Percentiles rank a stretch among this genome's conserved stretches.
These are phyloP conservation scores for Drosophila mercatorum DNA, from an alignment of 2,888 invertebrate genomes.

Conservation along the genomic window DNA sequence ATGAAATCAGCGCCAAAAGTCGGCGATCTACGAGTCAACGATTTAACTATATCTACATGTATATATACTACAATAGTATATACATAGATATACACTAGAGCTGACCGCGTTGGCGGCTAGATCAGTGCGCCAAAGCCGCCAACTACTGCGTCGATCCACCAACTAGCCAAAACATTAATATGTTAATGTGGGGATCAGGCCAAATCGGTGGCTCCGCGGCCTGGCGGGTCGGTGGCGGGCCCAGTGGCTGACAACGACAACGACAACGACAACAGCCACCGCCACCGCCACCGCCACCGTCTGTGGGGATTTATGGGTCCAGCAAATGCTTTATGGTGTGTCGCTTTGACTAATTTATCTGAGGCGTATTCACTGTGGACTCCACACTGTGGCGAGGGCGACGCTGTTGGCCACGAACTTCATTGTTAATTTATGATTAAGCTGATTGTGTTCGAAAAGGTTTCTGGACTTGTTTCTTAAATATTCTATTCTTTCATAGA, in stretches of 20 bases:
- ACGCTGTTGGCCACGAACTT: constrained; percentile 58
- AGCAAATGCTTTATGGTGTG: constrained; percentile 84
- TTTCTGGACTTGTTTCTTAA: constrained; percentile 24
- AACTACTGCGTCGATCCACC: constrained; percentile 53
- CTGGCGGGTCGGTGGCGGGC: constrained; percentile 3
- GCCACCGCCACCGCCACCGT: constrained; percentile 59
- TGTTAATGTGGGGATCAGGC: constrained; percentile 79
- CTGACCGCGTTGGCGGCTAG: constrained; percentile 61
- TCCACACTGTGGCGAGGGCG: constrained; percentile 32
- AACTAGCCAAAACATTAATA: constrained; percentile 78
- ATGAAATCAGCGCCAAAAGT: constrained; percentile 75
- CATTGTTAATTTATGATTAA: constrained; percentile 76
- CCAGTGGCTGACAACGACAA: constrained; percentile 48
- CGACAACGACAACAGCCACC: constrained; percentile 45
- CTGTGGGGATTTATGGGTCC: constrained; percentile 82
- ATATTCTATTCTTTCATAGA: constrained; percentile 30
- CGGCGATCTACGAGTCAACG: constrained; percentile 26
- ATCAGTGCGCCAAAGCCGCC: constrained; percentile 70
- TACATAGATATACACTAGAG: constrained; percentile 2
- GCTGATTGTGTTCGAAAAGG: constrained; percentile 67
- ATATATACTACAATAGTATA: neutral
- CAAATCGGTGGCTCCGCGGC: neutral
- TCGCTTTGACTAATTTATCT: constrained; percentile 84
- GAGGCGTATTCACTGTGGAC: constrained; percentile 33
- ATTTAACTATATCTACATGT: constrained; percentile 5